A percentile compares a stretch with the other conserved stretches of the same genome.
Conservation (phyloP, 2,888 invertebrate genomes). For the Tethea ocularis region DNA sequence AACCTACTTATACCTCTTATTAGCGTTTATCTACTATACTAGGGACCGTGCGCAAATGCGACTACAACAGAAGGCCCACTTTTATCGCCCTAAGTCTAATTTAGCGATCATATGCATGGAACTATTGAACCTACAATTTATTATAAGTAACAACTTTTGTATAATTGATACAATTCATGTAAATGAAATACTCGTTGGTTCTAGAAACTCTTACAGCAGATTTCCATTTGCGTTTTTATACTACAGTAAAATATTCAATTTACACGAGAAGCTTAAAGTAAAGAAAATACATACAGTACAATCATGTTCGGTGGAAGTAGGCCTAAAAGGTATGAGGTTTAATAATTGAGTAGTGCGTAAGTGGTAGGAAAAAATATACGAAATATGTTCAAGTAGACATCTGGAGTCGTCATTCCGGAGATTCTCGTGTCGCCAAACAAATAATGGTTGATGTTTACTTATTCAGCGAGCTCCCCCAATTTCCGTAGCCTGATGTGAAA, state of each 20-base stretch:
- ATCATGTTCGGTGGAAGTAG: not conserved
- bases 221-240: too few species aligned
- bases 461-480: conserved; percentile 25
- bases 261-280: not conserved
- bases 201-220: not conserved
- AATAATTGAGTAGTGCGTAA: conserved; percentile 2
- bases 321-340: not conserved
- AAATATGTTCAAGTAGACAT: not conserved
- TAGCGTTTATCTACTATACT: not conserved
- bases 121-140: not conserved
- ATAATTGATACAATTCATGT: too few species aligned
- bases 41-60: not conserved
- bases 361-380: not conserved
- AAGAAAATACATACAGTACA: not conserved
- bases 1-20: not conserved
- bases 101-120: not conserved
- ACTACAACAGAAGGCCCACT: not conserved
- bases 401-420: conserved; percentile 11
- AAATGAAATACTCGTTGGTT: too few species aligned
- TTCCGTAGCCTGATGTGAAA: conserved; percentile 15
- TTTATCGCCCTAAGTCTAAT: not conserved
- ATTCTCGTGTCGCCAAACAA: conserved; percentile 16
- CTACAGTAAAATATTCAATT: not conserved
- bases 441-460: conserved; percentile 24
- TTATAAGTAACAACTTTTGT: not conserved